Conservation (phyloP, 2,113 vertebrate genomes). For the Epinephelus fuscoguttatus region DNA sequence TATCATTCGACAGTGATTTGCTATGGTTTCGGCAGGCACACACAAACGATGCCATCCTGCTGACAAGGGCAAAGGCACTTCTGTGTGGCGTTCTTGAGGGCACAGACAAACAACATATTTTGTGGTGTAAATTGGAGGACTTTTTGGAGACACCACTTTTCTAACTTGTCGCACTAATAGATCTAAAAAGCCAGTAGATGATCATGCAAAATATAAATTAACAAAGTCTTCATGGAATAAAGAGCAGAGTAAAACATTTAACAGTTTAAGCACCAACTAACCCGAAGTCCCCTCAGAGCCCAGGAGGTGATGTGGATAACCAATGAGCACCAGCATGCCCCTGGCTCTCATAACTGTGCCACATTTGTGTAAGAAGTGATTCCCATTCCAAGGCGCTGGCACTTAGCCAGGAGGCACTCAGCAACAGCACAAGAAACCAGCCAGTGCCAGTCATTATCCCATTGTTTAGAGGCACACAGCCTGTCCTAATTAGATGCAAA, state of each 20-base stretch:
- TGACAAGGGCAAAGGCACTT: neutral
- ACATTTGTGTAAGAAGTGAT: slow-evolving; percentile 53
- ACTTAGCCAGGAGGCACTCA: slow-evolving; percentile 53
- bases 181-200: neutral
- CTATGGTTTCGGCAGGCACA: no score
- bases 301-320: slow-evolving; percentile 32
- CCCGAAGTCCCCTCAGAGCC: slow-evolving; percentile 1
- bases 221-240: neutral
- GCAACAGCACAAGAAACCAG: slow-evolving; percentile 49
- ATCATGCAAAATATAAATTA: neutral
- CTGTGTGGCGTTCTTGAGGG: neutral
- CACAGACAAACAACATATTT: neutral
- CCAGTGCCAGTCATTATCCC: slow-evolving; percentile 77
- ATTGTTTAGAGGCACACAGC: slow-evolving; percentile 78
- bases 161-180: neutral
- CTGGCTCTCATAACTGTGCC: slow-evolving; percentile 37
- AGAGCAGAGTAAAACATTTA: neutral
- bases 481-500: slow-evolving; percentile 82
- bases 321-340: slow-evolving; percentile 22
- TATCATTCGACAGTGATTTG: neutral
- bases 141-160: neutral
- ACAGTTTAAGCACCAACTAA: neutral
- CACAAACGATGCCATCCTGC: neutral
- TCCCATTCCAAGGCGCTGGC: slow-evolving; percentile 58
- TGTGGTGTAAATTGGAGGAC: neutral